Conservation (phyloP, 2,888 invertebrate species). For the Smittia sp. region DNA sequence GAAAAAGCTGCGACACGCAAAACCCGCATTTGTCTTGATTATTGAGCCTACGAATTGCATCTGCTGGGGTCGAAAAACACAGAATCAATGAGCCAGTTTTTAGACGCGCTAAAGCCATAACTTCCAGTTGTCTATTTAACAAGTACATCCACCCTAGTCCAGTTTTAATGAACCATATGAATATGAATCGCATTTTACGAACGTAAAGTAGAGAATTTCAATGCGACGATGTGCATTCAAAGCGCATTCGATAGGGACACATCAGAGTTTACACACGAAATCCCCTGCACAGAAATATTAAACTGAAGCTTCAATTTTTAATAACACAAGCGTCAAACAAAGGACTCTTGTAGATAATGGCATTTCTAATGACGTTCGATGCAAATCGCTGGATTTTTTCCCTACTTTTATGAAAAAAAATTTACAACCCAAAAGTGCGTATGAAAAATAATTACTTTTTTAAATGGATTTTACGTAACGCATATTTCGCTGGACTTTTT, state of each 20-base stretch:
- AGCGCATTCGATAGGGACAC: conserved; percentile 9
- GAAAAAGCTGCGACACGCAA: neutral
- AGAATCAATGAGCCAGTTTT: neutral
- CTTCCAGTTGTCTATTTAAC: conserved; percentile 13
- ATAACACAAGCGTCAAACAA: neutral
- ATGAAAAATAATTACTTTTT: conserved; percentile 37
- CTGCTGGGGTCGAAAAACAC: neutral
- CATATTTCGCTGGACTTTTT: neutral
- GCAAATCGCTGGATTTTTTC: conserved; percentile 31
- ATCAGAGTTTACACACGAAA: neutral
- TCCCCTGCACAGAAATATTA: neutral
- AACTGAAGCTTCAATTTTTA: conserved; percentile 11
- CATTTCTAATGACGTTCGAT: conserved; percentile 16
- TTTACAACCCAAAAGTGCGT: conserved; percentile 35
- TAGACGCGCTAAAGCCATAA: neutral
- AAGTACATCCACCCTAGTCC: conserved; percentile 31
- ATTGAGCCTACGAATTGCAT: neutral
- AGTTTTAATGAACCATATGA: conserved; percentile 40
- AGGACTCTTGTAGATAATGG: neutral
- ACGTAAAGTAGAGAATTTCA: neutral
- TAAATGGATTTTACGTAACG: conserved; percentile 34
- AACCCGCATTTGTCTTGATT: conserved; percentile 6
- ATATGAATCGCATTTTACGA: conserved; percentile 7
- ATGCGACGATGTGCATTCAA: conserved; percentile 20
- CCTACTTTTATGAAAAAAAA: conserved; percentile 40